Base-by-base conservation (phyloP, 2,797 vertebrate species). In the Cephalopachus bancanus region DNA sequence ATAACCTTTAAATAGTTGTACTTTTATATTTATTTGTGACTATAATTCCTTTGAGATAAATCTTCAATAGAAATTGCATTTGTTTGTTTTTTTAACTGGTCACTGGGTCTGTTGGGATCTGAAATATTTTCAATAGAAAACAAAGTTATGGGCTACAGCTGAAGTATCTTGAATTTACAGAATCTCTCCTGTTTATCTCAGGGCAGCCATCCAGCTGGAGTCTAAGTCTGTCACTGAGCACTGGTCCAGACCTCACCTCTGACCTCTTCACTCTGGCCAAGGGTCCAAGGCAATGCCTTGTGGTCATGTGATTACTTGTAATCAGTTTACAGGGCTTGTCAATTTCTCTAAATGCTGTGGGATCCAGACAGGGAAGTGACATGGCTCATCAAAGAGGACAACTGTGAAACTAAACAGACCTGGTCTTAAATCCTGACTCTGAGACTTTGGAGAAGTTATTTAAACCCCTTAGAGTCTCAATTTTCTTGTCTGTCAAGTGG, bases 31-130 rank as follows among this genome's bases (percentile, higher is more conserved):
- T 91, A 65, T 74, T 85, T 91, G n/a, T 86, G 79, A 81, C 51
- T 67, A 5, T 84, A 89, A 94, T 96, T 83, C 69, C 55, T 89
- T 91, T 75, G 89, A 95, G 74, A 86, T 95, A 75, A 93, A 96
- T 37, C 37, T 91, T 89, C 20, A 91, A 85, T 86, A 89, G 64
- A 94, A 92, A 83, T 75, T 91, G 49, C 89, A 37, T 92, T 76
- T 97, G 37, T 76, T 60, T 96, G 15, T 78, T 84, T 75, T 67
- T 85, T 79, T 91, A 57, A 93, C 53, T 9, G 19, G 59, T 80
- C 71, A 44, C 59, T 76, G 28, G 14, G 14, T 79, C 75, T 86
- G 28, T 81, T 75, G 49, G 78, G 86, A 93, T 84, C 33, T 60
- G 89, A 85, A 85, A 85, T 93, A 86, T 37, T 96, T 94, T 76